Base-by-base conservation (phyloP, 2,113 vertebrate species). In the Tychaedon coryphoeus region DNA sequence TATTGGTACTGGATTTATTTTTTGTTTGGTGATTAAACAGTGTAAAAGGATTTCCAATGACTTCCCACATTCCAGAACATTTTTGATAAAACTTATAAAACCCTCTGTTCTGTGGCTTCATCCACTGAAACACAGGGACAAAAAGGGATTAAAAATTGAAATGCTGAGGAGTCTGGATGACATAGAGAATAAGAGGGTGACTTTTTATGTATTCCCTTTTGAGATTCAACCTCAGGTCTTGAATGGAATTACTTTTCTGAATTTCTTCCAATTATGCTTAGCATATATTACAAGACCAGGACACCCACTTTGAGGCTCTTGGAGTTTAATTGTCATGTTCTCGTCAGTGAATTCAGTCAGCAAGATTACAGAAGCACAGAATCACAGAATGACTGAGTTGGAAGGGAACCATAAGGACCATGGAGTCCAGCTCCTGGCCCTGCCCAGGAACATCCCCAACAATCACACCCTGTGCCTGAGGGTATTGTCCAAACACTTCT, bases 141-240 rank as follows among this genome's bases (percentile, higher is more conserved):
- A 88, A 87, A 94, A 92, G 33, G 79, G 66, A 86, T 86, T 86
- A 93, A 95, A 96, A 95, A 77, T 80, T 93, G 91, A 95, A 95
- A 67, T 77, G 33, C 62, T 92, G 66, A 96, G 91, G 64, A 87
- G n/a, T 61, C 80, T 95, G 22, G 25, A 17, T 92, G 56, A 85
- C 77, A 87, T 33, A 26, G 29, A 91, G 77, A 94, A 50, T 65
- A 70, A 90, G 50, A 92, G 50, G 7, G 14, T 73, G 42, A 47
- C 50, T 66, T 85, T 92, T 90, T 88, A 67, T 38, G n/a, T 50
- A 65, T 95, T 96, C 61, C 58, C 51, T 91, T 96, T 94, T 81
- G 56, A 91, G 56, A 85, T 71, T 96, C 58, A 87, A 16, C 65
- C 65, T 95, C 69, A 77, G 73, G 34, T 96, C 88, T 92, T 92